Evolutionary conservation across 2,797 vertebrate species (phyloP), one percentile per base, ranked within the genome.

Genomic region (Champsocephalus gunnari): DNA sequence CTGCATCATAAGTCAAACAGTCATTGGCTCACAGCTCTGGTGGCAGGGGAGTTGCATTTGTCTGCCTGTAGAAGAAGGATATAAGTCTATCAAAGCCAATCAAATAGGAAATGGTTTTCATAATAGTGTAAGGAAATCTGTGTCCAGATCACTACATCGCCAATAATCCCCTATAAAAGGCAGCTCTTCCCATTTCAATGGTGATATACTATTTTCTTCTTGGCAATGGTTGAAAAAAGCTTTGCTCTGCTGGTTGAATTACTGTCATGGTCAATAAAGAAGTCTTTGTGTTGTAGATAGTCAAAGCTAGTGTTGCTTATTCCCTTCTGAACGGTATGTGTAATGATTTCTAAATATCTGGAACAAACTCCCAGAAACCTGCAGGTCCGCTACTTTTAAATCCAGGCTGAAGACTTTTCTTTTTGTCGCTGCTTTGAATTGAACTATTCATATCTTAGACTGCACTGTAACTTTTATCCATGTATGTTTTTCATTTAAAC

Each of bases 161-260:
- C 81, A 89, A 89, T 85, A 93, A 93, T 92, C 83, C 81, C 82
- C 84, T 63, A 75, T 75, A 86, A 77, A 77, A 71, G 73, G 64
- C 55, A 86, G 65, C 77, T 83, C 79, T 72, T 86, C 63, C 79
- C 54, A 76, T 78, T 81, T 77, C 80, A 67, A 56, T 84, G 79
- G 92, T 87, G 88, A 91, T 87, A 82, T 78, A 81, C 85, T 86
- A 81, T 84, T 91, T 87, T 88, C 64, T 66, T 65, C 60, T 67
- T 79, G 70, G 34, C 34, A 38, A 38, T 38, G 34, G 85, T 89
- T 86, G 69, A 88, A 92, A 90, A 88, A 63, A 87, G 66, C 56
- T 68, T 10, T 71, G 62, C 78, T 72, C 70, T 66, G 19, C 61
- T 83, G 77, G 51, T 19, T 77, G 74, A 73, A 74, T 54, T 66